Conservation (phyloP, 1,140 invertebrate species). For the Leptopilina clavipes region DNA sequence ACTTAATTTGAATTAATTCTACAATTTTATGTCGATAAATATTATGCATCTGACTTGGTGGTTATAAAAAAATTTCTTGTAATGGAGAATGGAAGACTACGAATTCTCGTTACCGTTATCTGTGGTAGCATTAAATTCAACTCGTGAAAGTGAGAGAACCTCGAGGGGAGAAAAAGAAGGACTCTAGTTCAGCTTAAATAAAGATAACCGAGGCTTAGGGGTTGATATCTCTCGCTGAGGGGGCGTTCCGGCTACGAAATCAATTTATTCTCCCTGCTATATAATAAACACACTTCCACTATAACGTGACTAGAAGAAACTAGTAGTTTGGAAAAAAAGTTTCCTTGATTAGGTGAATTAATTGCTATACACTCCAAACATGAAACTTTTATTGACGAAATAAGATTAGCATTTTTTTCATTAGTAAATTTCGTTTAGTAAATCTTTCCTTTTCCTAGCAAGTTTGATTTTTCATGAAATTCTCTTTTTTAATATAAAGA, state of each 20-base stretch:
- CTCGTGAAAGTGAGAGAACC: conserved; percentile 32
- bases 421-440: too few species aligned
- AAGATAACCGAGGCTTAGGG: conserved; percentile 74
- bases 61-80: neutral
- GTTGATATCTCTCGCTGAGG: conserved; percentile 71
- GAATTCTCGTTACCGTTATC: conserved; percentile 13
- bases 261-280: conserved; percentile 72
- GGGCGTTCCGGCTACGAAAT: conserved; percentile 74
- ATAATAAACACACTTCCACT: conserved; percentile 48
- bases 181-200: conserved; percentile 74
- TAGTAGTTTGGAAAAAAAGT: conserved; percentile 41
- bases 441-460: too few species aligned
- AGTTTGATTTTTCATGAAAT: too few species aligned
- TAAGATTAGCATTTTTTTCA: neutral
- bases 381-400: neutral
- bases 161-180: conserved; percentile 39
- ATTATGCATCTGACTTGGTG: too few species aligned
- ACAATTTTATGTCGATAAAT: too few species aligned
- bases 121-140: conserved; percentile 13
- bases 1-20: too few species aligned
- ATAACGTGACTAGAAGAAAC: conserved; percentile 40
- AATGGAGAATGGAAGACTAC: conserved; percentile 9
- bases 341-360: conserved; percentile 3
- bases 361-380: conserved; percentile 6
- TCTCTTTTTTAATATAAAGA: too few species aligned